These are phyloP conservation scores for Trachelus tabidus DNA, from an alignment of 2,888 invertebrate species.

Conservation along the genomic window DNA sequence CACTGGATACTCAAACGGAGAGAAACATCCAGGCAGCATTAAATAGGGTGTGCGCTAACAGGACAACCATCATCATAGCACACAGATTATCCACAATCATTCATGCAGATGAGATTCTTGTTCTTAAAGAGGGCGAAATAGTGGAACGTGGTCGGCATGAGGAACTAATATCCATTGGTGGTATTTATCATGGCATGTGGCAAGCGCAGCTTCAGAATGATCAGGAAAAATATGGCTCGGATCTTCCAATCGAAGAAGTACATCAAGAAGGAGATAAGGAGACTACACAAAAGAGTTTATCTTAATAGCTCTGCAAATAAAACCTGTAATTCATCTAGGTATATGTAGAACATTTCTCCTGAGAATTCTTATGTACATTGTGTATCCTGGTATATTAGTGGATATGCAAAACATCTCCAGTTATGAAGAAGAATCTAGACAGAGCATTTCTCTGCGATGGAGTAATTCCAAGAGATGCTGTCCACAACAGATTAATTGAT, in stretches of 20 bases:
- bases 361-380: not conserved
- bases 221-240: constrained; percentile 39
- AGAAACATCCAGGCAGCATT: constrained; percentile 75
- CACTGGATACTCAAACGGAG: constrained; percentile 95
- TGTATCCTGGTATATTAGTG: not conserved
- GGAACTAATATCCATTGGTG: constrained; percentile 67
- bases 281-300: not conserved
- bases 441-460: not conserved
- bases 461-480: not conserved
- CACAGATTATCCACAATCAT: constrained; percentile 95
- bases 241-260: not conserved
- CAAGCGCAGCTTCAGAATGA: constrained; percentile 81
- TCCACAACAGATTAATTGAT: not conserved
- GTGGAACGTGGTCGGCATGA: constrained; percentile 87
- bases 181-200: constrained; percentile 94
- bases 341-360: not conserved
- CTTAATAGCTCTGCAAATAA: not conserved
- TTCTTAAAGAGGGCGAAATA: constrained; percentile 90
- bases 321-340: not conserved
- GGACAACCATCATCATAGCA: constrained; percentile 94
- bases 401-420: not conserved
- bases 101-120: constrained; percentile 94
- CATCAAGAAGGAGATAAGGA: not conserved
- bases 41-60: constrained; percentile 81
- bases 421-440: not conserved